phyloP scores from a whole-genome alignment of 1,140 invertebrate species.

The Scaptomyza hsui region DNA sequence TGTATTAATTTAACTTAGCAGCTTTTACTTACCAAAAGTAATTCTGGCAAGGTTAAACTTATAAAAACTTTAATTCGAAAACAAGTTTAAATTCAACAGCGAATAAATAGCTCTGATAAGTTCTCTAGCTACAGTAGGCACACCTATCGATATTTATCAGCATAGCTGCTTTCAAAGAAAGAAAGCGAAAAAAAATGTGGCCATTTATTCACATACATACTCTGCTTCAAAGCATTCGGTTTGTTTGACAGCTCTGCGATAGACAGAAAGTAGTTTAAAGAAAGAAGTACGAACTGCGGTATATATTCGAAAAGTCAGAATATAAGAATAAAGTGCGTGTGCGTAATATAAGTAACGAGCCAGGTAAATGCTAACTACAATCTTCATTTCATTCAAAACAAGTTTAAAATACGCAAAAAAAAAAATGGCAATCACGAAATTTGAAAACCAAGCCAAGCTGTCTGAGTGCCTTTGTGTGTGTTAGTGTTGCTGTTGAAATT shows the following conservation, averaged over 20 bases:
- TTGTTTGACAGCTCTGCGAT: slow-evolving; percentile 40
- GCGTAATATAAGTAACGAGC: slow-evolving; percentile 31
- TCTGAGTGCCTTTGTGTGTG: slow-evolving; percentile 60
- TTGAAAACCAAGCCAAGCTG: slow-evolving; percentile 71
- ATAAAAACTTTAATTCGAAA: too few species aligned
- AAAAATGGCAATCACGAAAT: slow-evolving; percentile 43
- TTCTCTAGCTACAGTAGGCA: background rate
- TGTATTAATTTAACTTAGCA: too few species aligned
- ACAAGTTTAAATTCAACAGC: background rate
- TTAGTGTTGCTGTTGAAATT: slow-evolving; percentile 75
- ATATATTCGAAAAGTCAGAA: slow-evolving; percentile 37
- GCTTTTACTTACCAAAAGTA: too few species aligned
- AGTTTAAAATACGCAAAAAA: slow-evolving; percentile 48
- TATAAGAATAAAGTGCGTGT: slow-evolving; percentile 47
- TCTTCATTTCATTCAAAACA: slow-evolving; percentile 48
- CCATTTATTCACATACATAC: slow-evolving; percentile 33
- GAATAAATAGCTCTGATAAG: background rate
- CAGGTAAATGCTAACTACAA: slow-evolving; percentile 46
- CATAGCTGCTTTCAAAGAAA: slow-evolving; percentile 7
- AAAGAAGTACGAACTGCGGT: slow-evolving; percentile 34
- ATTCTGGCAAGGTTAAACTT: too few species aligned
- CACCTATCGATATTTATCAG: slow-evolving; percentile 28
- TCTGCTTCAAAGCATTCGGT: slow-evolving; percentile 42
- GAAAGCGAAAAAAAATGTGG: slow-evolving; percentile 36
- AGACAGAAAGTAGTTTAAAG: slow-evolving; percentile 45